phyloP scores from a whole-genome alignment of 2,113 vertebrate genomes.

The Penelope pileata region DNA sequence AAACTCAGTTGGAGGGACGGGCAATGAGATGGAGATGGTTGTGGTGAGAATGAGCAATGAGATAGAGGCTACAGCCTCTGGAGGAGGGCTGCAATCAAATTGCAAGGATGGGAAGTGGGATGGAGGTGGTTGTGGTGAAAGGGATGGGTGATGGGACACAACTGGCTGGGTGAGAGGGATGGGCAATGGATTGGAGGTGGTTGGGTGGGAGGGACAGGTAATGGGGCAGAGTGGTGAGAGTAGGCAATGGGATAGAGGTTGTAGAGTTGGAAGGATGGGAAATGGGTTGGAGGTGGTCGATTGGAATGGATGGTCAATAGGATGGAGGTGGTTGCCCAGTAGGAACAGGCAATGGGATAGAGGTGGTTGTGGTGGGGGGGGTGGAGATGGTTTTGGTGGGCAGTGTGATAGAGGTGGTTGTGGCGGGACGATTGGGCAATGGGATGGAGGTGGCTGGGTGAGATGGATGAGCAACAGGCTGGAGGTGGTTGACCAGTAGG shows the following conservation, averaged over 20 bases:
- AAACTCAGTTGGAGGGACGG: neutral
- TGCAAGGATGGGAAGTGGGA: no score
- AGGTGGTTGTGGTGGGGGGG: neutral
- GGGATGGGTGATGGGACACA: no score
- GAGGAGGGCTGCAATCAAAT: no score
- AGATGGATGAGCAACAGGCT: no score
- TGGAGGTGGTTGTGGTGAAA: no score
- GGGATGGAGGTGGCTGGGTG: neutral
- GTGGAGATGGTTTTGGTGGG: no score
- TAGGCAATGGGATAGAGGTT: no score
- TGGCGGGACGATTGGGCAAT: neutral
- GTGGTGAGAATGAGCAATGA: neutral
- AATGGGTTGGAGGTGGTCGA: neutral
- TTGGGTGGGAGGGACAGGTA: neutral
- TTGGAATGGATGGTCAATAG: neutral
- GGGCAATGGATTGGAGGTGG: neutral
- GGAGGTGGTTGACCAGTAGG: neutral
- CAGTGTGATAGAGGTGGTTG: neutral
- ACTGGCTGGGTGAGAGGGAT: no score
- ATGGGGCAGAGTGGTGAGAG: neutral
- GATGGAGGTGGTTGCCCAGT: no score
- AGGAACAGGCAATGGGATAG: neutral
- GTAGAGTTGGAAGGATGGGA: rapidly evolving
- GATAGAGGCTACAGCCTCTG: no score
- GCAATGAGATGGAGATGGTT: neutral